Percentiles rank a stretch among this genome's conserved stretches.
Evolutionary conservation across 23 tunicate species (phyloP).

Genomic region (Clavelina lepadiformis): DNA sequence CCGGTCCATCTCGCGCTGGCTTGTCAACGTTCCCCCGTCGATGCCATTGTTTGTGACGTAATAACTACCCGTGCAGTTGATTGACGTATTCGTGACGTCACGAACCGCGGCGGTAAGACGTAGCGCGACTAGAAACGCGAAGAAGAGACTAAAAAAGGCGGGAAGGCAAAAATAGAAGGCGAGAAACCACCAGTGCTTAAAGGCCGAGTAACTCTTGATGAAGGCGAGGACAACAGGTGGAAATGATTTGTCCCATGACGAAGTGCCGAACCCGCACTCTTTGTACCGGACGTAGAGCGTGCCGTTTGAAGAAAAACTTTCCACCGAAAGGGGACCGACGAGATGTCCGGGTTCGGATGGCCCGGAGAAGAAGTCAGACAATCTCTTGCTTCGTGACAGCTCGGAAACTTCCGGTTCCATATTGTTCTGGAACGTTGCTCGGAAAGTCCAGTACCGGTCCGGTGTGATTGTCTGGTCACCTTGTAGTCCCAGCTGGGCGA

Average conservation of each 20-base stretch:
- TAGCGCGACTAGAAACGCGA: conserved; percentile 46
- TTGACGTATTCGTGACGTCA: not conserved
- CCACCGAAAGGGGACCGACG: too few species aligned
- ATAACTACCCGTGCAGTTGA: conserved; percentile 8
- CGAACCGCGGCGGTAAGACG: conserved; percentile 27
- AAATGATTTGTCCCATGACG: conserved; percentile 28
- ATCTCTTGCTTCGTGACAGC: too few species aligned
- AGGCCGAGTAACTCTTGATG: conserved; percentile 28
- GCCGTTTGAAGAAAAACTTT: too few species aligned
- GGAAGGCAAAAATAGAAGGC: conserved; percentile 68
- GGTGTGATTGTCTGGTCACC: too few species aligned
- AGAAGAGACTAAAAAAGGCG: conserved; percentile 29
- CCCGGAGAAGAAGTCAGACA: too few species aligned
- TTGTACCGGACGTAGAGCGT: conserved; percentile 28
- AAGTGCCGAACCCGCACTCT: conserved; percentile 25
- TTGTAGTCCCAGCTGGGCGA: too few species aligned
- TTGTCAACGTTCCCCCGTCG: conserved; percentile 46
- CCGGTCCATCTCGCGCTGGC: conserved; percentile 21
- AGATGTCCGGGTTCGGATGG: too few species aligned
- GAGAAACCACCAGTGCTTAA: conserved; percentile 71
- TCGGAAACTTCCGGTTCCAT: too few species aligned
- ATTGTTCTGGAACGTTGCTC: too few species aligned
- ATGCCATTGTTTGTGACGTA: conserved; percentile 14
- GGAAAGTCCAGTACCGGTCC: too few species aligned
- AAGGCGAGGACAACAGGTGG: conserved; percentile 33